Evolutionary conservation across 2,888 invertebrate species (phyloP).

Genomic region (Blomia tropicalis): DNA sequence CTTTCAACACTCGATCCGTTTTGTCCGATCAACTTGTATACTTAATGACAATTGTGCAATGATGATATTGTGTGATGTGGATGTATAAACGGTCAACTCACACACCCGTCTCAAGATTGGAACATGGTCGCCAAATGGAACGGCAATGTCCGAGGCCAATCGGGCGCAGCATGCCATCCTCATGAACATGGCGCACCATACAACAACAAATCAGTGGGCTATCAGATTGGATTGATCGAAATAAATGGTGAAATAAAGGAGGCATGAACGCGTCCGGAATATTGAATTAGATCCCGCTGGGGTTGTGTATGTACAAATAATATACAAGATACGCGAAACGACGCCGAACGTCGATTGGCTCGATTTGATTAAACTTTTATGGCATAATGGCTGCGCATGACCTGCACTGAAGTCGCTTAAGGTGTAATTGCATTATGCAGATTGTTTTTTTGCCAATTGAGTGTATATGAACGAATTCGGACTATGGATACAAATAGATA

Average conservation of each 20-base stretch:
- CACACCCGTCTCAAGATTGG: too few species aligned
- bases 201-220: too few species aligned
- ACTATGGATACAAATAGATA: neutral
- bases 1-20: neutral
- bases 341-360: too few species aligned
- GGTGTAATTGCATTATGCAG: constrained; percentile 15
- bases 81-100: too few species aligned
- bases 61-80: too few species aligned
- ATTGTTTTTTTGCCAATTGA: constrained; percentile 2
- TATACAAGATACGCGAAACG: too few species aligned
- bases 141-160: too few species aligned
- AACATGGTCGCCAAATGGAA: neutral
- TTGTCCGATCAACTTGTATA: too few species aligned
- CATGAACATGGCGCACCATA: too few species aligned
- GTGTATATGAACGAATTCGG: neutral
- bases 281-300: constrained; percentile 3
- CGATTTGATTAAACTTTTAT: constrained; percentile 13
- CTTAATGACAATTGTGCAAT: neutral
- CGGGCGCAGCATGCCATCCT: too few species aligned
- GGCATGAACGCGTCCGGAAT: constrained; percentile 9
- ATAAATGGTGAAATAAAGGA: neutral
- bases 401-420: too few species aligned
- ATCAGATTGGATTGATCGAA: neutral
- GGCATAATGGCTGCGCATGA: neutral
- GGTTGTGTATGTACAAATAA: constrained; percentile 1